Evolutionary conservation across 2,113 vertebrate species (phyloP), one percentile per base, ranked within the genome.

Genomic region (Indicator indicator): DNA sequence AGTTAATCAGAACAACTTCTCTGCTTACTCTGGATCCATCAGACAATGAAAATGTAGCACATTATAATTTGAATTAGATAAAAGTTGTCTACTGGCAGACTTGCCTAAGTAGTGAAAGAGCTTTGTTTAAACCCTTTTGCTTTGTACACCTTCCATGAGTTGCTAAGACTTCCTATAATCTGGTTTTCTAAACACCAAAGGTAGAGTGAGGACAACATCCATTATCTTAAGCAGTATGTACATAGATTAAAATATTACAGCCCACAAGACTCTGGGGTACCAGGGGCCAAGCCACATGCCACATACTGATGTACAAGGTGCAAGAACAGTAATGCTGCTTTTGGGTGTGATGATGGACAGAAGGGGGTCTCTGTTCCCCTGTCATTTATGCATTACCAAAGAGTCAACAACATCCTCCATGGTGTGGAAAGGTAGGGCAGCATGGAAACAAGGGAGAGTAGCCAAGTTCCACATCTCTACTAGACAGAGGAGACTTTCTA

Each of bases 291-390:
- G 42, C 42, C 23, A 5, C 10, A 9, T 26, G 46, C 28, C 63
- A 20, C n/a, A 30, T 9, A 50, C 3, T 3, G 0, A 68, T 16
- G 32, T 20, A 18, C 9, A 6, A 74, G 38, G 12, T 52, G 24
- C n/a, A 64, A 82, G 28, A 70, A 12, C 16, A 52, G 33, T n/a
- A 14, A 27, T 67, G 30, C 32, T 65, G 50, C 30, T 75, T 80
- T 36, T 3, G 14, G 24, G 15, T 12, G 26, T 15, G 10, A 11
- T 32, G 74, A 44, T 1, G 0, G 30, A n/a, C 44, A 55, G 0
- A 0, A 26, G 24, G 8, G 12, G 36, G 9, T 72, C 11, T n/a
- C 48, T 20, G 5, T n/a, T 65, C 21, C 52, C 33, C 62, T 63
- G 8, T n/a, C 54, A 44, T 42, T 75, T 75, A 38, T 65, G 16